These are phyloP conservation scores for Perodicticus potto DNA, from an alignment of 2,797 vertebrate species.

Conservation along the genomic window DNA sequence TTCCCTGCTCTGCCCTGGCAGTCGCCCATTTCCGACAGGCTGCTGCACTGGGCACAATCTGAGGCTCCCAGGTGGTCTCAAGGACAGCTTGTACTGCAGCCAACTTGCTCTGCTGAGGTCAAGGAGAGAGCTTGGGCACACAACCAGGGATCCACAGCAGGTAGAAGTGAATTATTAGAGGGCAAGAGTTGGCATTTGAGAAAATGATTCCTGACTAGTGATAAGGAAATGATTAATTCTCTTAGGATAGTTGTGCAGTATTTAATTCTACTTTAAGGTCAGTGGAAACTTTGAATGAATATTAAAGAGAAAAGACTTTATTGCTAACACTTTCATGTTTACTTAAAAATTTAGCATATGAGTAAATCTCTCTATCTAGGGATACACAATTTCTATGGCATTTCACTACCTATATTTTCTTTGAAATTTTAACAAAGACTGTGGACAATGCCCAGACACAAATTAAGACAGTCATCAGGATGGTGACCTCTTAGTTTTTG, in stretches of 20 bases:
- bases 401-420: neutral
- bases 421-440: constrained; percentile 6
- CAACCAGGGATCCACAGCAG: constrained; percentile 63
- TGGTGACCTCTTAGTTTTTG: neutral
- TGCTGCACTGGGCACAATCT: constrained; percentile 64
- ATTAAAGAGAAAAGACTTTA: constrained; percentile 67
- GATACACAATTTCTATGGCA: neutral
- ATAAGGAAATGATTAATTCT: constrained; percentile 81
- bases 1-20: constrained; percentile 71
- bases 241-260: constrained; percentile 62
- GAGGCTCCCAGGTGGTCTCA: constrained; percentile 81
- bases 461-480: neutral
- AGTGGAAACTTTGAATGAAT: constrained; percentile 70
- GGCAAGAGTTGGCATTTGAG: constrained; percentile 75
- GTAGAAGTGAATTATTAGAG: constrained; percentile 71
- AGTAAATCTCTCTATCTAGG: neutral
- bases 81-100: constrained; percentile 71
- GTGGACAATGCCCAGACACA: neutral
- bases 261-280: constrained; percentile 78
- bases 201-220: constrained; percentile 70
- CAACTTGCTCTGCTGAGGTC: constrained; percentile 70
- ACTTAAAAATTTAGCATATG: constrained; percentile 53
- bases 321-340: constrained; percentile 70
- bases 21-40: constrained; percentile 67
- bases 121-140: constrained; percentile 64